Conservation (phyloP, 2,113 vertebrate species). For the Alaudala cheleensis region DNA sequence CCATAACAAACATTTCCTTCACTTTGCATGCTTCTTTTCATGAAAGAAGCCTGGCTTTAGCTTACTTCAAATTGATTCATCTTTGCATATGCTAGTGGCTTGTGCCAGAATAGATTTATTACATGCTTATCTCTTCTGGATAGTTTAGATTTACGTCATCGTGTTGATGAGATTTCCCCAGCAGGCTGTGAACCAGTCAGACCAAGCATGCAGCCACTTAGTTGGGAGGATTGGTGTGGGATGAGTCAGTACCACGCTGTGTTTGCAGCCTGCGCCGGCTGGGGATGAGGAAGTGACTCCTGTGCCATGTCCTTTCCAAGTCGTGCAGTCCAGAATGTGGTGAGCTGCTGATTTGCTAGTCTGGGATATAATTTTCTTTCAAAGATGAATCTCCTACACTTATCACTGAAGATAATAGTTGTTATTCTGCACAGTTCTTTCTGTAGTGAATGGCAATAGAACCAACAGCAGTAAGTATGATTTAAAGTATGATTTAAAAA, state of each 20-base stretch:
- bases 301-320: background rate
- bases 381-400: background rate
- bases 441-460: background rate
- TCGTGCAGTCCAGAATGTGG: fast-evolving
- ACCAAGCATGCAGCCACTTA: background rate
- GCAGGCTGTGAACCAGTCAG: background rate
- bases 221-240: background rate
- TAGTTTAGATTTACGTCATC: constrained; percentile 59
- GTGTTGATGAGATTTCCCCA: background rate
- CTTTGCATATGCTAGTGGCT: background rate
- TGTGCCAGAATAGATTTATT: constrained; percentile 50
- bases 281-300: background rate
- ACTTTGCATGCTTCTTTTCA: constrained; percentile 18
- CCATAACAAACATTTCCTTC: background rate
- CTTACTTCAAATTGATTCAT: background rate
- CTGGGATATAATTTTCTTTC: background rate
- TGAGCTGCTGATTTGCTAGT: background rate
- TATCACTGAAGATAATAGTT: background rate
- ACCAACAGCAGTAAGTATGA: background rate
- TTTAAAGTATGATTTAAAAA: background rate
- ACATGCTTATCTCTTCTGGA: constrained; percentile 54
- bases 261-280: fast-evolving
- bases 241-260: background rate
- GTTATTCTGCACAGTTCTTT: background rate
- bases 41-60: background rate